Evolutionary conservation across 2,113 vertebrate species (phyloP), one percentile per base, ranked within the genome.

Genomic region (Strix uralensis): DNA sequence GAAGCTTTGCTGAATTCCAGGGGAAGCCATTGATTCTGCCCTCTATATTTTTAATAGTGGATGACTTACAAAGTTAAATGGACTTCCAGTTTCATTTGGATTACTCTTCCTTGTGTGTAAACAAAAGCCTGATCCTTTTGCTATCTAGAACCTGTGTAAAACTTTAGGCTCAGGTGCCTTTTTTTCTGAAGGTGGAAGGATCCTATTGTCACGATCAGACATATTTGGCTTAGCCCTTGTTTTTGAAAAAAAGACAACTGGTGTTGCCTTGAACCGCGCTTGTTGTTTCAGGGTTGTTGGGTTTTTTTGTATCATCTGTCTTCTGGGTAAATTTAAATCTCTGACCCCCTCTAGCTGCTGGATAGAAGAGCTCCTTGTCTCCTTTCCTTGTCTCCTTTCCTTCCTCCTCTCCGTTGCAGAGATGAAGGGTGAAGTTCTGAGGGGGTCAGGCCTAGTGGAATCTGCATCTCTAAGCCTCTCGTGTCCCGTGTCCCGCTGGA

Each of bases 281-380:
- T 57, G 5, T 30, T 40, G 1, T n/a, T 89, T 73, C 38, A 38
- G 40, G 34, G 7, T 47, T 46, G 34, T n/a, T 47, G 38, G 23
- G 23, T 6, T 51, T 42, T 22, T 38, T 49, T 25, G 3, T 13
- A 23, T 75, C 9, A 46, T 57, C 29, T 63, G n/a, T 46, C 59
- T 51, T 52, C 34, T 62, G 70, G 86, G 69, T 77, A 80, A 91
- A 90, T 91, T 84, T 87, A 78, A 95, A 87, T 59, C 88, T 93
- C 83, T 94, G 88, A 59, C 44, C 90, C 85, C 88, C 82, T 93
- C 86, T 94, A 92, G 80, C 92, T 96, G 94, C 78, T 90, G 51
- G 44, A 88, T 23, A 36, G 72, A 90, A 86, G 44, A 74, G 59
- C 47, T 83, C 66, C 30, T 74, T 30, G n/a, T 23, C 44, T 86